A percentile compares a stretch with the other conserved stretches of the same genome.
Evolutionary conservation across 2,888 invertebrate genomes (phyloP).

Genomic region (Hypolimnas misippus): DNA sequence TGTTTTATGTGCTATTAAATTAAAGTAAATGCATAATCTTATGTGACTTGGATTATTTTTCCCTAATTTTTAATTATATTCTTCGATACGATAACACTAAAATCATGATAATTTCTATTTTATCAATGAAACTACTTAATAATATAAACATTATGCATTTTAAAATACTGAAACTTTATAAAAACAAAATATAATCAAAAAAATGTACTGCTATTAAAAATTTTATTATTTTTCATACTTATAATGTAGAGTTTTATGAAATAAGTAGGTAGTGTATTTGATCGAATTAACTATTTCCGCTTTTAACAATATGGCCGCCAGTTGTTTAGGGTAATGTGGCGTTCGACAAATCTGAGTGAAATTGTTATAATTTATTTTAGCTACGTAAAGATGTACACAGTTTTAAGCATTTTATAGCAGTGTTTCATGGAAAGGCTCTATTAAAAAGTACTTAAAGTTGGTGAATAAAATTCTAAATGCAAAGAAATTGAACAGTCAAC

Average conservation of each 20-base stretch:
- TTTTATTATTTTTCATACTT: neutral
- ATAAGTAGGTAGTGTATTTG: conserved; percentile 49
- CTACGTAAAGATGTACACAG: conserved; percentile 80
- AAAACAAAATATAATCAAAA: neutral
- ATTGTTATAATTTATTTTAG: conserved; percentile 78
- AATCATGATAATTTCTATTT: conserved; percentile 40
- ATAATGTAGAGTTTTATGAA: conserved; percentile 9
- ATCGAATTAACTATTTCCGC: conserved; percentile 64
- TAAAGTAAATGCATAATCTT: too few species aligned
- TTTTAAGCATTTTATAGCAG: conserved; percentile 80
- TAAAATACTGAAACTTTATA: conserved; percentile 19
- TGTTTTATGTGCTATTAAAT: neutral
- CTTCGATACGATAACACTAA: conserved; percentile 39
- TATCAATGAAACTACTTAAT: conserved; percentile 46
- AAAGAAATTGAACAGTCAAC: conserved; percentile 82
- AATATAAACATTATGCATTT: conserved; percentile 14
- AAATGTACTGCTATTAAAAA: conserved; percentile 22
- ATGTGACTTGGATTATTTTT: conserved; percentile 5
- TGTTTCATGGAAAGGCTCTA: conserved; percentile 74
- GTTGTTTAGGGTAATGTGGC: conserved; percentile 85
- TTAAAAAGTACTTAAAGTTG: conserved; percentile 66
- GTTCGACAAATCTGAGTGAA: conserved; percentile 82
- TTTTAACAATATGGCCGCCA: conserved; percentile 83
- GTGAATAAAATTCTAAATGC: conserved; percentile 76
- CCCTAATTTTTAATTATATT: conserved; percentile 21